Percentiles rank a stretch among this genome's conserved stretches.
Conservation (phyloP, 2,888 invertebrate species). For the Tipula lateralis region DNA sequence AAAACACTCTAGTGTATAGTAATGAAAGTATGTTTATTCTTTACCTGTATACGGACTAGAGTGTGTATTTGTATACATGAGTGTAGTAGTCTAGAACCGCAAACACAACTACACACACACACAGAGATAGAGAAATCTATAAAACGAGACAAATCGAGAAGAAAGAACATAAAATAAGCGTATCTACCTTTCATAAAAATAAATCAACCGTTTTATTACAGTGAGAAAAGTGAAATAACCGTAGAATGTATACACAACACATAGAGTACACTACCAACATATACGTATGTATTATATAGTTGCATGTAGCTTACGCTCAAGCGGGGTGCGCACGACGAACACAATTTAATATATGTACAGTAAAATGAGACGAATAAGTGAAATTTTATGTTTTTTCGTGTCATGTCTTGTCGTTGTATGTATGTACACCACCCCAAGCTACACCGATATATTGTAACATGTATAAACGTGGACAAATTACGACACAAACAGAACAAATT, state of each 20-base stretch:
- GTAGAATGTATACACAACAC: background rate
- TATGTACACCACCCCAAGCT: background rate
- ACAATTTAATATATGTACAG: background rate
- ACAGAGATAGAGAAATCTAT: background rate
- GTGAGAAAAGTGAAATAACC: conserved; percentile 1
- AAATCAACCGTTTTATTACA: conserved; percentile 6
- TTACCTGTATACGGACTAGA: background rate
- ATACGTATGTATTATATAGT: background rate
- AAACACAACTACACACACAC: background rate
- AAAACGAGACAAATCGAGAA: background rate
- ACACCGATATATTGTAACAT: background rate
- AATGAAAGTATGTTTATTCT: background rate
- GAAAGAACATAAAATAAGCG: conserved; percentile 3
- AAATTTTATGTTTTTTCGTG: background rate
- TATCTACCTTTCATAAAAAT: conserved; percentile 1
- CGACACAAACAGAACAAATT: background rate
- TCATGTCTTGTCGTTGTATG: background rate
- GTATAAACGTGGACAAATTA: background rate
- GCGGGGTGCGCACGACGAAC: background rate
- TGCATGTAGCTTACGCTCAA: background rate
- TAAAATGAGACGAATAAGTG: background rate
- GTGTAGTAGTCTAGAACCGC: background rate
- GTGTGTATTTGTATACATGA: background rate
- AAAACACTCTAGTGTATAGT: background rate
- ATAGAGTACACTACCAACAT: too few relatives aligned